These are phyloP conservation scores for Atractosteus spatula DNA, from an alignment of 2,113 vertebrate species.

Conservation along the genomic window DNA sequence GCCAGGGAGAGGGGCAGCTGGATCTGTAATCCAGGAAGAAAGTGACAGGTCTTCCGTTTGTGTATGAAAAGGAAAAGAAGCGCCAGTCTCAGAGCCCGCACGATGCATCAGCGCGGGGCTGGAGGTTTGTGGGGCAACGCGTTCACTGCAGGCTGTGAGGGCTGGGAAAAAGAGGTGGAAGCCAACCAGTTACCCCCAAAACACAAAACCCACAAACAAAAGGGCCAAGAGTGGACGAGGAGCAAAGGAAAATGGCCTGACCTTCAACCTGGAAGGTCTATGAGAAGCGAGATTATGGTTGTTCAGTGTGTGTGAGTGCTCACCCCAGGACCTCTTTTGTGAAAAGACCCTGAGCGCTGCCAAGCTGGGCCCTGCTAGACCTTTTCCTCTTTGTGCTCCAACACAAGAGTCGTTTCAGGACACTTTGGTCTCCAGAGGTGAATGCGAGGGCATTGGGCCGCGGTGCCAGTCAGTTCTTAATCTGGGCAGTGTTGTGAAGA, in stretches of 20 bases:
- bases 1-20: neutral
- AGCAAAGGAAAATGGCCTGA: conserved; percentile 47
- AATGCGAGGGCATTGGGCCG: conserved; percentile 56
- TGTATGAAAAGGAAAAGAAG: neutral
- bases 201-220: conserved; percentile 17
- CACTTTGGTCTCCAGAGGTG: conserved; percentile 65
- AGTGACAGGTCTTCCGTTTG: conserved; percentile 10
- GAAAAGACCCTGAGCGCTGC: conserved; percentile 28
- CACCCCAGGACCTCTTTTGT: conserved; percentile 69
- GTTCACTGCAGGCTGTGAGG: neutral
- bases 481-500: conserved; percentile 18
- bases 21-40: neutral
- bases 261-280: conserved; percentile 71
- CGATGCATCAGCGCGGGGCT: neutral
- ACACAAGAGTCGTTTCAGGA: conserved; percentile 53
- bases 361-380: conserved; percentile 31
- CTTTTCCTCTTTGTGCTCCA: conserved; percentile 32
- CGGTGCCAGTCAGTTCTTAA: conserved; percentile 61
- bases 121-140: neutral
- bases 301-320: conserved; percentile 71
- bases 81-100: conserved; percentile 2
- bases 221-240: conserved; percentile 27
- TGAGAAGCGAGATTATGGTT: conserved; percentile 72
- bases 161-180: neutral
- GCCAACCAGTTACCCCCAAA: no score